phyloP scores from a whole-genome alignment of 2,113 vertebrate genomes.

The Xenopus tropicalis region DNA sequence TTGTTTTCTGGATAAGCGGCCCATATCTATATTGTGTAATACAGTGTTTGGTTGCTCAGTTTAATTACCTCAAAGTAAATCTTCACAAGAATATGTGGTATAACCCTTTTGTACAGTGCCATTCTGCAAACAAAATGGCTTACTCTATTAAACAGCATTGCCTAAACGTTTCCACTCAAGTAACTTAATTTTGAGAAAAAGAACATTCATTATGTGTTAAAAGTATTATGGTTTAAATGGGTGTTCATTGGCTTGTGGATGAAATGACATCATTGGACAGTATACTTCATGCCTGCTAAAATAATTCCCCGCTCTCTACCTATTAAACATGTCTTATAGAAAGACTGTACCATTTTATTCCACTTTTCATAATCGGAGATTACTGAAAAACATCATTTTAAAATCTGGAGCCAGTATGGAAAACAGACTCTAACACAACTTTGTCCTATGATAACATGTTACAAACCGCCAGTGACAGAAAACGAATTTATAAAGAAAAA shows the following conservation, averaged over 20 bases:
- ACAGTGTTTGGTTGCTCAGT: neutral
- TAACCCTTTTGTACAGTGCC: neutral
- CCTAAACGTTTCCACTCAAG: neutral
- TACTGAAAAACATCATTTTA: too few relatives aligned
- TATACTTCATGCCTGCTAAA: neutral
- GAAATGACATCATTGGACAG: neutral
- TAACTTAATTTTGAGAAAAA: neutral
- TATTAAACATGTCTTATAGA: neutral
- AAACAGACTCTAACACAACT: too few relatives aligned
- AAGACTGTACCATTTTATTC: neutral
- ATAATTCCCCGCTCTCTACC: neutral
- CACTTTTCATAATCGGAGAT: too few relatives aligned
- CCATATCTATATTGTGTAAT: neutral
- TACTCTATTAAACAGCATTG: neutral
- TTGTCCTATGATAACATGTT: too few relatives aligned
- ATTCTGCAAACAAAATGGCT: neutral
- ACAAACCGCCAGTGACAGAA: too few relatives aligned
- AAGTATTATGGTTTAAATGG: neutral
- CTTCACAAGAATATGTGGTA: neutral
- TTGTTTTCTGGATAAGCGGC: too few relatives aligned
- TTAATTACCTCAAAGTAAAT: neutral
- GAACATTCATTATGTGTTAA: neutral
- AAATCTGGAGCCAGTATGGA: too few relatives aligned
- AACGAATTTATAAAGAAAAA: too few relatives aligned
- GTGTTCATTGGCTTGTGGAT: neutral